Percentiles rank a stretch among this genome's conserved stretches.
These are phyloP conservation scores for Cotesia vestalis DNA, from an alignment of 1,140 invertebrate species.

Conservation along the genomic window DNA sequence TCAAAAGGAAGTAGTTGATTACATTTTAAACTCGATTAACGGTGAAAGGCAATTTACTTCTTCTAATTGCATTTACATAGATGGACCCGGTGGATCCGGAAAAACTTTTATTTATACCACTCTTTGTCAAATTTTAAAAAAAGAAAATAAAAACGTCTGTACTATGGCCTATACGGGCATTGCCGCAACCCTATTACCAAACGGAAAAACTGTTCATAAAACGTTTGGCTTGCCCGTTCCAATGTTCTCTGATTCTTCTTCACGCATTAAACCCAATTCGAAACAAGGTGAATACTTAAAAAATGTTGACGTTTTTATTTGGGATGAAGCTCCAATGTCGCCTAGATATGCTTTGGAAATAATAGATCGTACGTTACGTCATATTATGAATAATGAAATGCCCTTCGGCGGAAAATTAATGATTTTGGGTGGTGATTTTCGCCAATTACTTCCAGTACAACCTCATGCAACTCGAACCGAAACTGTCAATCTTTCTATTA, in stretches of 20 bases:
- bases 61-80: not conserved
- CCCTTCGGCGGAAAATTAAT: constrained; percentile 43
- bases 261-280: too few relatives aligned
- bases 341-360: constrained; percentile 32
- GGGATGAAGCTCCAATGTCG: constrained; percentile 46
- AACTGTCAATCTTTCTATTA: constrained; percentile 37
- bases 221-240: not conserved
- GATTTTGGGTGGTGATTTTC: constrained; percentile 42
- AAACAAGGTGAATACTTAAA: too few relatives aligned
- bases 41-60: not conserved
- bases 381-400: constrained; percentile 37
- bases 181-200: not conserved
- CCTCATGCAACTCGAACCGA: constrained; percentile 29
- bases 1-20: constrained; percentile 9
- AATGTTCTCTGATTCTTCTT: too few relatives aligned
- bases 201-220: not conserved
- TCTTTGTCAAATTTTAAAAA: not conserved
- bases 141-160: not conserved
- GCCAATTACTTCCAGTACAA: constrained; percentile 20
- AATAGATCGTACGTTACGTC: constrained; percentile 40
- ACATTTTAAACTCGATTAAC: not conserved
- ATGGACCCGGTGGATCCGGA: not conserved
- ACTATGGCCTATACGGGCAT: not conserved
- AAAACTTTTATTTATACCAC: not conserved
- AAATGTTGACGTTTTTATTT: too few relatives aligned